Percentiles rank a stretch among this genome's conserved stretches.
Conservation (phyloP, 2,888 invertebrate genomes). For the Ashinkailepas kermadecensis region DNA sequence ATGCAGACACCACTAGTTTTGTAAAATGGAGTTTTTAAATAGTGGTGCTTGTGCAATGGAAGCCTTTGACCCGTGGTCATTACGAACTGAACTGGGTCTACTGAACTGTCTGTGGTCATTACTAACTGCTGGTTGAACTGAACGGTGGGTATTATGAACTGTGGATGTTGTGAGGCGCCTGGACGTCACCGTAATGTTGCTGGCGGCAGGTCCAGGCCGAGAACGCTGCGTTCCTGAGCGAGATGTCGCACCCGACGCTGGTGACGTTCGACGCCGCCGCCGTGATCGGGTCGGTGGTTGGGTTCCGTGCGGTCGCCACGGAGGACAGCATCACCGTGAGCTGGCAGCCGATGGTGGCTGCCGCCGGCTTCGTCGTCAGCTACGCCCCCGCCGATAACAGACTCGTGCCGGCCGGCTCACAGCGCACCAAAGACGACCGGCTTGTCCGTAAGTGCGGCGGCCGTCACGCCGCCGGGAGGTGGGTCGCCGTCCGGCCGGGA, state of each 20-base stretch:
- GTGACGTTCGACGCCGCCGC: neutral
- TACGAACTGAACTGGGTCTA: no score
- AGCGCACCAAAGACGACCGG: neutral
- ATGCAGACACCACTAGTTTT: no score
- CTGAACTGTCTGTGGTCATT: no score
- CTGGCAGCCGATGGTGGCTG: neutral
- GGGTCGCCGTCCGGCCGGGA: no score
- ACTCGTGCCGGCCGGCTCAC: neutral
- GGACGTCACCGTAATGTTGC: neutral
- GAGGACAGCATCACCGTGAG: neutral
- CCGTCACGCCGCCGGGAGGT: neutral
- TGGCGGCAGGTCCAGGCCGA: neutral
- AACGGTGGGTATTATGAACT: no score
- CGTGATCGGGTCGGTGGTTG: neutral
- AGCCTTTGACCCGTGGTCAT: no score
- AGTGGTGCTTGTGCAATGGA: no score
- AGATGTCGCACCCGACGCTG: neutral
- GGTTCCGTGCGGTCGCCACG: no score
- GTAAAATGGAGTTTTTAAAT: no score
- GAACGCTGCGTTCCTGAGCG: neutral
- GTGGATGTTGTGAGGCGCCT: no score
- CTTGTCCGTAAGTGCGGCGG: neutral
- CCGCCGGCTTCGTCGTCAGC: neutral
- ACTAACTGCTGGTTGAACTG: no score
- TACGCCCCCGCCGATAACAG: neutral